phyloP scores from a whole-genome alignment of 2,888 invertebrate species.

The Lysandra coridon region DNA sequence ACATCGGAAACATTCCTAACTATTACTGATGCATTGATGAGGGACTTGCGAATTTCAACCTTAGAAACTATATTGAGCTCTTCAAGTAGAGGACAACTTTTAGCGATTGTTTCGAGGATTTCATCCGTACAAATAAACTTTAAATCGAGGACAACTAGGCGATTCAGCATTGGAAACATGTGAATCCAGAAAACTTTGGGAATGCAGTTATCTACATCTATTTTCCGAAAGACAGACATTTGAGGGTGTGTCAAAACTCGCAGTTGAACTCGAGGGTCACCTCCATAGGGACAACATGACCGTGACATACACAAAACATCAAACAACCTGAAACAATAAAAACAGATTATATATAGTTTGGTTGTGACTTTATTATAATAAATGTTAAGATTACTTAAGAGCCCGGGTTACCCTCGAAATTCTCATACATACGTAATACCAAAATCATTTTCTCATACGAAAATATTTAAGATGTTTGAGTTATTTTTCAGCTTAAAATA shows the following conservation, averaged over 20 bases:
- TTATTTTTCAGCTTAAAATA: too few species aligned
- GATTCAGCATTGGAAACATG: constrained; percentile 59
- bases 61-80: constrained; percentile 75
- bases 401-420: too few species aligned
- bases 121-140: constrained; percentile 77
- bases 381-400: neutral
- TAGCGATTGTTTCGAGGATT: constrained; percentile 67
- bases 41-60: constrained; percentile 72
- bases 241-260: constrained; percentile 68
- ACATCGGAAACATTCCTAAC: constrained; percentile 73
- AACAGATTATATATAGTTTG: constrained; percentile 12
- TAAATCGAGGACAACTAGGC: constrained; percentile 68
- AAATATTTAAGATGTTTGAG: too few species aligned
- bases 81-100: constrained; percentile 63
- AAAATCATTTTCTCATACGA: too few species aligned
- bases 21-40: constrained; percentile 72
- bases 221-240: constrained; percentile 72
- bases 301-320: constrained; percentile 76
- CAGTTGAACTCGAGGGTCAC: constrained; percentile 71
- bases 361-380: neutral
- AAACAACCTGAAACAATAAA: constrained; percentile 69
- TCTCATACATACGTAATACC: too few species aligned
- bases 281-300: constrained; percentile 64
- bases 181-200: constrained; percentile 69
- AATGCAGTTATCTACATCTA: constrained; percentile 69